Conservation (phyloP, 2,113 vertebrate species). For the Saccopteryx bilineata region DNA sequence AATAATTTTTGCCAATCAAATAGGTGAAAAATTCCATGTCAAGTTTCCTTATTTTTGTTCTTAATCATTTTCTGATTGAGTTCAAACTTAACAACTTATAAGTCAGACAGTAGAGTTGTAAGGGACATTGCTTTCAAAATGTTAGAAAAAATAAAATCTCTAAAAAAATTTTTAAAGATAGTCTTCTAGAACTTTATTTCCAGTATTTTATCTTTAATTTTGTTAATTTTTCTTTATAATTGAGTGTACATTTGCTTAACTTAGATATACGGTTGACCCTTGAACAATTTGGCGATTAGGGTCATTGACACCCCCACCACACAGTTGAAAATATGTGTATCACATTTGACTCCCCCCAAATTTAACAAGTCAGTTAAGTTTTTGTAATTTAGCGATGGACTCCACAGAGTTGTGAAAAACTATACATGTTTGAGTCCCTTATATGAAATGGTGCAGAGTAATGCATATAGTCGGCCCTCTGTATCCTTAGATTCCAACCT, state of each 20-base stretch:
- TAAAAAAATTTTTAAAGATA: background rate
- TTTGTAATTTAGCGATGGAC: no score
- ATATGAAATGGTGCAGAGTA: background rate
- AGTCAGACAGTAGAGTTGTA: background rate
- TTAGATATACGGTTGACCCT: background rate
- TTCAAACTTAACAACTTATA: slow-evolving; percentile 47
- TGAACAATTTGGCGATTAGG: background rate
- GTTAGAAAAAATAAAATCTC: slow-evolving; percentile 46
- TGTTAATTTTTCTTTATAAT: background rate
- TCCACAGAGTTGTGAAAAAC: no score
- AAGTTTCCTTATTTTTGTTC: background rate
- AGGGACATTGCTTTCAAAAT: background rate
- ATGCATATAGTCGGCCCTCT: background rate
- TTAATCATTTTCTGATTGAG: slow-evolving; percentile 34
- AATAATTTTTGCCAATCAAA: background rate
- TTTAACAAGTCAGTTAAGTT: background rate
- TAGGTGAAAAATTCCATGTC: background rate
- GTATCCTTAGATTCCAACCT: background rate
- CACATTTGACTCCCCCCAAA: background rate
- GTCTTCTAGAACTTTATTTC: background rate
- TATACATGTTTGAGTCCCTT: background rate
- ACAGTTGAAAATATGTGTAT: background rate
- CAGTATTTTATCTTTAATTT: background rate
- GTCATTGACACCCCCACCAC: no score
- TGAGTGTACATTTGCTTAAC: background rate